Conservation (phyloP, 2,888 invertebrate genomes). For the Nemoura dubitans region DNA sequence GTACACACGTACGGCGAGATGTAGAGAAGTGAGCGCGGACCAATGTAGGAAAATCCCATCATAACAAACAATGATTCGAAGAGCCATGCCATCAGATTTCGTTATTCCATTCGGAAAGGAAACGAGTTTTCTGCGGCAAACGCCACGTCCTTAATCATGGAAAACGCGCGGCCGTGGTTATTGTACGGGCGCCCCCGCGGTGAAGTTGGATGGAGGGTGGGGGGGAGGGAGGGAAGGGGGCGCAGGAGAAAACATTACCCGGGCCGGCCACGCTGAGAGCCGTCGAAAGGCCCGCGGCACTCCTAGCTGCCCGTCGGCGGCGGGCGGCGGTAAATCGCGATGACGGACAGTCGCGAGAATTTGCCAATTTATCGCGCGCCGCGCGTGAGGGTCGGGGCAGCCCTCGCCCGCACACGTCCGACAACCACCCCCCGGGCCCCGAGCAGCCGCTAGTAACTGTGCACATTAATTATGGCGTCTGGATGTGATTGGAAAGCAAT, state of each 20-base stretch:
- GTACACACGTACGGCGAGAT: not conserved
- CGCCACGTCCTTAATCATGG: conserved; percentile 26
- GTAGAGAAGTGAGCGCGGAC: not conserved
- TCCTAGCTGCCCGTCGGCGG: not conserved
- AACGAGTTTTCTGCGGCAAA: not conserved
- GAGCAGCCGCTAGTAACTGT: not conserved
- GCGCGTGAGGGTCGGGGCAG: too few species aligned
- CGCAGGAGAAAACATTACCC: not conserved
- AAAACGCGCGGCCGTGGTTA: not conserved
- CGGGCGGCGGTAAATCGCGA: not conserved
- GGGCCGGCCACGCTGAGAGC: not conserved
- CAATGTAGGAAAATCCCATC: conserved; percentile 18
- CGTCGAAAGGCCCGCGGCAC: not conserved
- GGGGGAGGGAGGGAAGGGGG: too few species aligned
- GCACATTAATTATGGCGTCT: conserved; percentile 4
- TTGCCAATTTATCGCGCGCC: not conserved
- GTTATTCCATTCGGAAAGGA: conserved; percentile 14
- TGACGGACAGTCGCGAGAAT: not conserved
- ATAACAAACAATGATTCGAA: conserved; percentile 28
- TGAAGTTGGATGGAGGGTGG: too few species aligned
- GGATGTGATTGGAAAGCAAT: not conserved
- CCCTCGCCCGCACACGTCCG: not conserved
- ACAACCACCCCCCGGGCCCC: not conserved
- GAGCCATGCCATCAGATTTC: conserved; percentile 29
- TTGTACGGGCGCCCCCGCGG: not conserved